Evolutionary conservation across 2,888 invertebrate species (phyloP).

Genomic region (Nemoura dubitans): DNA sequence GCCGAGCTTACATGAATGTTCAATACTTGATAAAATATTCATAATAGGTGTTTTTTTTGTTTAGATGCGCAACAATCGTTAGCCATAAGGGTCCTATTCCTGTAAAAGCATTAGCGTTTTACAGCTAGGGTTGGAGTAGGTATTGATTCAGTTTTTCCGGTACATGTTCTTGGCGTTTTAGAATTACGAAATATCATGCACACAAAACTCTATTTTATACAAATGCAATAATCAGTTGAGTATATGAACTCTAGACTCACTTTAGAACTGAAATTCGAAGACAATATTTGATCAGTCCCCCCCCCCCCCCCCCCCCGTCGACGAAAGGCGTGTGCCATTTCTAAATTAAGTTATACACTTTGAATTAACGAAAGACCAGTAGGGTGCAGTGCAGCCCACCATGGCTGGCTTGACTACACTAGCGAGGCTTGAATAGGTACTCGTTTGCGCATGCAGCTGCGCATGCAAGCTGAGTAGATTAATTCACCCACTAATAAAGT

Average conservation of each 20-base stretch:
- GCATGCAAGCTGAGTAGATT: not conserved
- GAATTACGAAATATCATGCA: too few relatives aligned
- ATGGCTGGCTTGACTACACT: not conserved
- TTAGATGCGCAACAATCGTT: not conserved
- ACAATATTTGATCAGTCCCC: not conserved
- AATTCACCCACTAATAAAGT: not conserved
- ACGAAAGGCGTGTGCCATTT: not conserved
- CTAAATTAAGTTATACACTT: conserved; percentile 38
- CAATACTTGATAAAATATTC: not conserved
- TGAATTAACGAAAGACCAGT: not conserved
- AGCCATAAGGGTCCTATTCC: not conserved
- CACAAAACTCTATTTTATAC: too few relatives aligned
- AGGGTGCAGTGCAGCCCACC: not conserved
- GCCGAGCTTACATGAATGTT: not conserved
- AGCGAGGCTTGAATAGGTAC: not conserved
- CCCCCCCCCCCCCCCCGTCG: not conserved
- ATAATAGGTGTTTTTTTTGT: not conserved
- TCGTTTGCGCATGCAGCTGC: conserved; percentile 1
- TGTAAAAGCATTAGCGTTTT: not conserved
- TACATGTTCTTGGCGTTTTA: too few relatives aligned
- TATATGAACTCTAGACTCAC: too few relatives aligned
- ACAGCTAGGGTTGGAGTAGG: not conserved
- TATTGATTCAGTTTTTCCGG: not conserved
- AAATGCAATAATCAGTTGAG: too few relatives aligned
- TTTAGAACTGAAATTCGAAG: not conserved